Conservation (phyloP, 2,113 vertebrate genomes). For the Rhombomys opimus region DNA sequence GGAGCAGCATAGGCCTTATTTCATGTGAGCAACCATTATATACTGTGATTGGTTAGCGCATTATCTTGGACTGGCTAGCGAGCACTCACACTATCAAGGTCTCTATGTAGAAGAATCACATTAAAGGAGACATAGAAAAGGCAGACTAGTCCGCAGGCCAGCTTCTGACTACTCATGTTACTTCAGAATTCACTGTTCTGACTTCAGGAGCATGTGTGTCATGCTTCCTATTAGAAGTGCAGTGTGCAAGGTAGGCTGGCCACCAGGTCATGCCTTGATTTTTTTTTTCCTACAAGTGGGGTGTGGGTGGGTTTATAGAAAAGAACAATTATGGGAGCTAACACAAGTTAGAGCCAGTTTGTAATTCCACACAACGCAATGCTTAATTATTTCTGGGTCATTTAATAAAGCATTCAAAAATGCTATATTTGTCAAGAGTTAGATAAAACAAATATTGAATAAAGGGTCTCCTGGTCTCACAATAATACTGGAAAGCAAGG, state of each 20-base stretch:
- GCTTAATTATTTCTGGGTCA: neutral
- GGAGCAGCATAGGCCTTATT: neutral
- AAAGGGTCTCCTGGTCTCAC: neutral
- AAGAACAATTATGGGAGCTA: neutral
- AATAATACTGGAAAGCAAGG: neutral
- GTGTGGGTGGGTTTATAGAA: neutral
- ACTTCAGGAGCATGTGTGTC: neutral
- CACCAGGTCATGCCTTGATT: neutral
- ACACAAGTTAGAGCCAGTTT: neutral
- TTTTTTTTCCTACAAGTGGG: neutral
- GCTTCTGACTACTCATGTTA: neutral
- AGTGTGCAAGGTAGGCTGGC: neutral
- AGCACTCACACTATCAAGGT: neutral
- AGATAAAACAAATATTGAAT: slow-evolving; percentile 26
- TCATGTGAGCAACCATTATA: neutral
- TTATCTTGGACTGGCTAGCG: neutral
- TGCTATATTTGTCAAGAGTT: neutral
- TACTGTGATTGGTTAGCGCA: neutral
- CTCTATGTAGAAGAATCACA: neutral
- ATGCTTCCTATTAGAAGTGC: neutral
- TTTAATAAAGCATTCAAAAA: slow-evolving; percentile 25
- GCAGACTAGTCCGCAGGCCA: too few relatives aligned
- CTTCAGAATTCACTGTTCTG: neutral
- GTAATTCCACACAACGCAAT: neutral
- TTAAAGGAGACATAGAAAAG: too few relatives aligned